phyloP scores from a whole-genome alignment of 2,113 vertebrate genomes.

The Cacatua alba region DNA sequence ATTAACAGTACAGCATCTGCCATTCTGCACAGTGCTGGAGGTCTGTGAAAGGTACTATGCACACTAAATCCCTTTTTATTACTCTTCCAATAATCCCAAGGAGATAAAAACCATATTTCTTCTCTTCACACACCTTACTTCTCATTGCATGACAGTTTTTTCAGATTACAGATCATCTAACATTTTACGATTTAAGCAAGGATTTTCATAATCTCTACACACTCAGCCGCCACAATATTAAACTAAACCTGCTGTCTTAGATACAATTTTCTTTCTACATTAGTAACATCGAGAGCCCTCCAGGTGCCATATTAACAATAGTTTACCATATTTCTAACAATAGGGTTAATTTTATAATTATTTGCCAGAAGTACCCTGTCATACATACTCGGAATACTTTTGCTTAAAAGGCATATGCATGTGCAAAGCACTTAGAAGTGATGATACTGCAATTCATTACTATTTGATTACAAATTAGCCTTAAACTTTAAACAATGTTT shows the following conservation, averaged over 20 bases:
- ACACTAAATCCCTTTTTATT: not conserved
- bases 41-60: not conserved
- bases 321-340: constrained; percentile 27
- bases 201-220: constrained; percentile 1
- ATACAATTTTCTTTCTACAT: constrained; percentile 15
- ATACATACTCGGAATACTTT: constrained; percentile 8
- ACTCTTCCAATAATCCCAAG: not conserved
- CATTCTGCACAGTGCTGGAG: not conserved
- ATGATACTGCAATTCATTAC: not conserved
- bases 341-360: not conserved
- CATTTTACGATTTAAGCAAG: not conserved
- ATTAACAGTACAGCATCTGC: not conserved
- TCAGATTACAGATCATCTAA: not conserved
- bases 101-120: not conserved
- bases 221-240: not conserved
- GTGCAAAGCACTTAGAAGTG: constrained; percentile 1
- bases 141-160: not conserved
- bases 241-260: constrained; percentile 33
- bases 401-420: not conserved
- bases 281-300: not conserved
- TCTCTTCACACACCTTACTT: not conserved
- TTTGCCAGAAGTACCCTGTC: constrained; percentile 26
- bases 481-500: constrained; percentile 36
- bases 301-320: not conserved
- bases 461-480: constrained; percentile 33